A percentile compares a stretch with the other conserved stretches of the same genome.
Evolutionary conservation across 2,113 vertebrate species (phyloP).

Genomic region (Trachemys scripta): DNA sequence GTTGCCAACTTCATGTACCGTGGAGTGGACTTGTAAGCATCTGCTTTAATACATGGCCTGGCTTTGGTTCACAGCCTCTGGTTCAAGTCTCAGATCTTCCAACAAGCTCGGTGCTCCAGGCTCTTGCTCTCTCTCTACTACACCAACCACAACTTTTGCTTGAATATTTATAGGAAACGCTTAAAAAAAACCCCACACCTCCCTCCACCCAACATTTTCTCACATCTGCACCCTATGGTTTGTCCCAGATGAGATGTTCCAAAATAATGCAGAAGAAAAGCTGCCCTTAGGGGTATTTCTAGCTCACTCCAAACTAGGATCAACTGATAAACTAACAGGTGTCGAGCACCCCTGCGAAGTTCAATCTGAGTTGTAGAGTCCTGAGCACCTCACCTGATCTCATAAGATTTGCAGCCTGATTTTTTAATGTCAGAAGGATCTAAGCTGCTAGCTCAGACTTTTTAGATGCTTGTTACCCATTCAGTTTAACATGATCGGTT

Average conservation of each 20-base stretch:
- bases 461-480: rapidly evolving
- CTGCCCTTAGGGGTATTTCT: not conserved
- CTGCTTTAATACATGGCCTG: not conserved
- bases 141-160: not conserved
- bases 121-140: not conserved
- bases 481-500: rapidly evolving
- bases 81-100: not conserved
- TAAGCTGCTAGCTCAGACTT: rapidly evolving
- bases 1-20: not conserved
- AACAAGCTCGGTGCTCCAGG: not conserved
- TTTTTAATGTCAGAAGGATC: not conserved
- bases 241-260: not conserved
- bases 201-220: not conserved
- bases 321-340: not conserved
- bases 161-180: not conserved
- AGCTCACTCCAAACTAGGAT: not conserved
- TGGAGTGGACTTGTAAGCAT: not conserved
- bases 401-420: rapidly evolving
- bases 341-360: not conserved
- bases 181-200: not conserved
- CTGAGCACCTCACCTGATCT: not conserved
- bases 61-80: not conserved
- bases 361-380: not conserved
- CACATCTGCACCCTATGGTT: rapidly evolving
- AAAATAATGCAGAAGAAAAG: rapidly evolving